Conservation (phyloP, 2,797 vertebrate genomes). For the Stomatorhinus walkeri region DNA sequence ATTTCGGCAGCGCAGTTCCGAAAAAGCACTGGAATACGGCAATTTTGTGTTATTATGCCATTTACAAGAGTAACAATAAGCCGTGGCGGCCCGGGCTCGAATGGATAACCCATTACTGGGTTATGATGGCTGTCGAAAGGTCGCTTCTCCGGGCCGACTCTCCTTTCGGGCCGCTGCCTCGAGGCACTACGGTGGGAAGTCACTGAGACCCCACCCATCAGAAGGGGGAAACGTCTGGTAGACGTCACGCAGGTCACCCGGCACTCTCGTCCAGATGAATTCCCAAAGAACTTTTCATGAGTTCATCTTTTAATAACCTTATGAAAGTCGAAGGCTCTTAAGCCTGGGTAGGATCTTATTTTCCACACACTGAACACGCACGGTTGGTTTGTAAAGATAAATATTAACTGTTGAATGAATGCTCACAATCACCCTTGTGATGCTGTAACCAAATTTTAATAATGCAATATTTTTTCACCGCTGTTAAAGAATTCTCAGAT, state of each 20-base stretch:
- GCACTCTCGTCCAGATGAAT: not conserved
- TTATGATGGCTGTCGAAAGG: not conserved
- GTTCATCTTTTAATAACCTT: not conserved
- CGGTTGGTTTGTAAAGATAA: not conserved
- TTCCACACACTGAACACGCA: not conserved
- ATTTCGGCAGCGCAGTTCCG: not conserved
- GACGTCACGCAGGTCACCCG: not conserved
- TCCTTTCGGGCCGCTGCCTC: not conserved
- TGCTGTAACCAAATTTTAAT: slow-evolving; percentile 5
- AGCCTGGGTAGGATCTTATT: not conserved
- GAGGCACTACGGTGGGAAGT: not conserved
- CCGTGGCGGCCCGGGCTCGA: not conserved
- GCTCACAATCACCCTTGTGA: not conserved
- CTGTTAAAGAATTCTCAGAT: not conserved
- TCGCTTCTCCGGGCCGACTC: not conserved
- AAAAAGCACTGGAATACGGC: slow-evolving; percentile 6
- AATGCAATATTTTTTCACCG: not conserved
- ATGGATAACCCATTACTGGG: slow-evolving; percentile 1
- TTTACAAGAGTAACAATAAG: slow-evolving; percentile 14
- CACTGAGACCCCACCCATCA: not conserved
- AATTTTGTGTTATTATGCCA: slow-evolving; percentile 18
- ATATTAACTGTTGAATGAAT: slow-evolving; percentile 2
- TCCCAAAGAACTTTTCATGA: not conserved
- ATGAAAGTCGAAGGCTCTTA: not conserved
- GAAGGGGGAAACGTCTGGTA: not conserved